Conservation (phyloP, 2,113 vertebrate species). For the Leptodactylus fuscus region DNA sequence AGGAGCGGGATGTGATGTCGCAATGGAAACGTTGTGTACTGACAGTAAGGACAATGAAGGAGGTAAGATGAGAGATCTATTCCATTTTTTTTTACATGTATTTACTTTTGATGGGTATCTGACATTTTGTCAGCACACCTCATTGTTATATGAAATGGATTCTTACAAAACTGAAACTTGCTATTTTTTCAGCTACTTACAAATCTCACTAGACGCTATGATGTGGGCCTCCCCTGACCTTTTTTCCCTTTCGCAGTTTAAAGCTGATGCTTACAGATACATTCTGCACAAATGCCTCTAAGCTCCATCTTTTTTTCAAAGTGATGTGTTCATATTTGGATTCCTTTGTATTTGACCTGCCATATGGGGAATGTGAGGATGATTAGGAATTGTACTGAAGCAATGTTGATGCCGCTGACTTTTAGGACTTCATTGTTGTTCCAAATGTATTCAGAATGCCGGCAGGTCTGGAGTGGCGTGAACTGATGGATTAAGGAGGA, state of each 20-base stretch:
- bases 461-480: not conserved
- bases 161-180: slow-evolving; percentile 30
- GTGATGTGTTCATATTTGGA: slow-evolving; percentile 32
- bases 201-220: slow-evolving; percentile 43
- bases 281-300: slow-evolving; percentile 41
- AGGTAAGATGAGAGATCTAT: slow-evolving; percentile 76
- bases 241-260: slow-evolving; percentile 15
- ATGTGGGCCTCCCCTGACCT: slow-evolving; percentile 27
- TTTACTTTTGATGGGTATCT: slow-evolving; percentile 48
- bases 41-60: slow-evolving; percentile 98
- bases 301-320: slow-evolving; percentile 31
- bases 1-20: slow-evolving; percentile 94
- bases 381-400: slow-evolving; percentile 33
- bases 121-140: slow-evolving; percentile 46
- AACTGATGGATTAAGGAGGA: not conserved
- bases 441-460: not conserved
- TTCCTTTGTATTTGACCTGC: slow-evolving; percentile 30
- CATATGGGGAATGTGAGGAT: slow-evolving; percentile 13
- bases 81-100: slow-evolving; percentile 43
- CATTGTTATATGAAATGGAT: slow-evolving; percentile 45
- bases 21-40: slow-evolving; percentile 95
- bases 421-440: slow-evolving; percentile 6
- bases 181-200: slow-evolving; percentile 37
- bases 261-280: slow-evolving; percentile 33
- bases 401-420: not conserved